These are phyloP conservation scores for Apotomis betuletana DNA, from an alignment of 2,888 invertebrate genomes.

Conservation along the genomic window DNA sequence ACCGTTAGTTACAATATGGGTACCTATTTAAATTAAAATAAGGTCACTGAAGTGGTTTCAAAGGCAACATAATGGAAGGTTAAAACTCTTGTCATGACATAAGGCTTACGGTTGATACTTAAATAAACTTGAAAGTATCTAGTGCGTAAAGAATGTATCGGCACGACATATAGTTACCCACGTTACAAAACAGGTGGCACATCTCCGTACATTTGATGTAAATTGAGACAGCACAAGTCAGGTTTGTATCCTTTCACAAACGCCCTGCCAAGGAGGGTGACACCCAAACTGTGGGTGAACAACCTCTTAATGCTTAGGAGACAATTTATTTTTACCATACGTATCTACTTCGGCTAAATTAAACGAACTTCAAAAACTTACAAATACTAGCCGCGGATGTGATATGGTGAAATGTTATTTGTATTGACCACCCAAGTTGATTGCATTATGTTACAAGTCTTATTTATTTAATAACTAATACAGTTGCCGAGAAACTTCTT, in stretches of 20 bases:
- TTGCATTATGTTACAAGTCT: too few relatives aligned
- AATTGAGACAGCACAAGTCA: slow-evolving; percentile 59
- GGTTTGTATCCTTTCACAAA: slow-evolving; percentile 75
- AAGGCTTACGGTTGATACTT: neutral
- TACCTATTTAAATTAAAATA: too few relatives aligned
- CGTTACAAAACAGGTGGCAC: slow-evolving; percentile 57
- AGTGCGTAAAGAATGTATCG: neutral
- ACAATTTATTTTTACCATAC: slow-evolving; percentile 82
- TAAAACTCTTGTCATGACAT: too few relatives aligned
- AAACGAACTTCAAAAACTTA: slow-evolving; percentile 35
- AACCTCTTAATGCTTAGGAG: slow-evolving; percentile 81
- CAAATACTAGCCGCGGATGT: slow-evolving; percentile 34
- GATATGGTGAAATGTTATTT: slow-evolving; percentile 24
- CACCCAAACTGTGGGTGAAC: slow-evolving; percentile 82
- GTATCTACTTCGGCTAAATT: slow-evolving; percentile 53
- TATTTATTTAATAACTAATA: too few relatives aligned
- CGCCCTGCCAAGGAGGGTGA: slow-evolving; percentile 67
- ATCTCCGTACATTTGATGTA: slow-evolving; percentile 55
- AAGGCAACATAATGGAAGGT: too few relatives aligned
- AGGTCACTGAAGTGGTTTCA: too few relatives aligned
- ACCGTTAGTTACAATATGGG: too few relatives aligned
- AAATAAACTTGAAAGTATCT: neutral
- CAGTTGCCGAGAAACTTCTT: too few relatives aligned
- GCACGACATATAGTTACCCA: slow-evolving; percentile 34
- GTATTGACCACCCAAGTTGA: slow-evolving; percentile 29